Conservation (phyloP, 2,113 vertebrate species). For the Otus sunia region DNA sequence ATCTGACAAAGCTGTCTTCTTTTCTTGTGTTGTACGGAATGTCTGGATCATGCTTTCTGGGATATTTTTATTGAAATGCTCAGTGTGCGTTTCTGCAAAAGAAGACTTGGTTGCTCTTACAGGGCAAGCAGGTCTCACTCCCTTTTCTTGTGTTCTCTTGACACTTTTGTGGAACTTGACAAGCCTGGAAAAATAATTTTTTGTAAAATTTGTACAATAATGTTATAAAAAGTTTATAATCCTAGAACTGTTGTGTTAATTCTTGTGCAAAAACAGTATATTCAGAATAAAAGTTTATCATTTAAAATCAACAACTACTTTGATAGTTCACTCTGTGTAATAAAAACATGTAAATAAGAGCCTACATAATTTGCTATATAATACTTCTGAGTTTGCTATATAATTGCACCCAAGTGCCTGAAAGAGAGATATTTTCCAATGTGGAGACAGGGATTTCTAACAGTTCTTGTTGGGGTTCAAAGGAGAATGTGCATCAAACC, state of each 20-base stretch:
- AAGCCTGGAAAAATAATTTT: conserved; percentile 85
- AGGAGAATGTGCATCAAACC: not conserved
- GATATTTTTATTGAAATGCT: conserved; percentile 77
- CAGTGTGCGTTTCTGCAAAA: conserved; percentile 72
- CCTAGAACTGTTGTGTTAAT: conserved; percentile 87
- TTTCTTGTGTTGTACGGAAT: conserved; percentile 71
- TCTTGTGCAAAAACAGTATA: conserved; percentile 97
- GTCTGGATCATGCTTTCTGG: conserved; percentile 80
- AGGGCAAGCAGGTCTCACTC: conserved; percentile 70
- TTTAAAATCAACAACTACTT: conserved; percentile 75
- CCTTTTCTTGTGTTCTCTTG: conserved; percentile 91
- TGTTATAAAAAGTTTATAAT: conserved; percentile 97
- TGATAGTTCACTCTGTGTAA: not conserved
- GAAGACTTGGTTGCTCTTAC: conserved; percentile 59
- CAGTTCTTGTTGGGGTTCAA: not conserved
- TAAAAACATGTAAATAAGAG: not conserved
- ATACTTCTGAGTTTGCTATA: not conserved
- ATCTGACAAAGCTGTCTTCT: conserved; percentile 63
- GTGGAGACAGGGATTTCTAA: not conserved
- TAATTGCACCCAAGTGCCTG: not conserved
- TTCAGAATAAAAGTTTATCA: conserved; percentile 99
- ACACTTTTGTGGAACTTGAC: conserved; percentile 95
- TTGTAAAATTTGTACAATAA: conserved; percentile 99
- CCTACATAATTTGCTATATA: not conserved
- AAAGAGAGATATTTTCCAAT: not conserved